phyloP scores from a whole-genome alignment of 2,113 vertebrate species.

The Lepus americanus region DNA sequence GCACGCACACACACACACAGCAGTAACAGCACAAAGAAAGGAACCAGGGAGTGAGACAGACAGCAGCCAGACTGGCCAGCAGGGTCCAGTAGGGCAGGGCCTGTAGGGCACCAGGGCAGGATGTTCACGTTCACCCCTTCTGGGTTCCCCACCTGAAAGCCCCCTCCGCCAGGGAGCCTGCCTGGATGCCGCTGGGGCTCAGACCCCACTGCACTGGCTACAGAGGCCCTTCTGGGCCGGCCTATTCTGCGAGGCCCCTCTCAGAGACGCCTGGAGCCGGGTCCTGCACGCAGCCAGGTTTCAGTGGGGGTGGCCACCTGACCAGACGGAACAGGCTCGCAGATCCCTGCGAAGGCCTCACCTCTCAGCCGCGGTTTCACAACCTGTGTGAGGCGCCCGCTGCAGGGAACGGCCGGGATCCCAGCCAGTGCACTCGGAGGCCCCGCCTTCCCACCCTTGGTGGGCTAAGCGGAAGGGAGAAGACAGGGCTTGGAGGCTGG shows the following conservation, averaged over 20 bases:
- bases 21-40: neutral
- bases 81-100: neutral
- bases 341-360: too few species aligned
- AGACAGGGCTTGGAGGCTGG: too few species aligned
- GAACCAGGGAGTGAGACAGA: fast-evolving
- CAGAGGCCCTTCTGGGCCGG: neutral
- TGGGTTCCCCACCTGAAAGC: neutral
- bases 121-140: neutral
- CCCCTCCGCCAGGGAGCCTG: conserved; percentile 44
- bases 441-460: neutral
- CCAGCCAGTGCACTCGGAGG: neutral
- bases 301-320: too few species aligned
- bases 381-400: neutral
- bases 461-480: too few species aligned
- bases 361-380: neutral
- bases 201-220: neutral
- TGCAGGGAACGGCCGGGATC: neutral
- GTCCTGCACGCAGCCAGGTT: neutral
- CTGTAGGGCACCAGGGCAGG: neutral
- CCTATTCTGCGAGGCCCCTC: too few species aligned
- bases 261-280: neutral
- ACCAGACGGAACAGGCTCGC: neutral
- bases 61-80: neutral
- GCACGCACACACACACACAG: too few species aligned
- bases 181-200: too few species aligned